Base-by-base conservation (phyloP, 2,113 vertebrate genomes). In the Thamnaconus septentrionalis region DNA sequence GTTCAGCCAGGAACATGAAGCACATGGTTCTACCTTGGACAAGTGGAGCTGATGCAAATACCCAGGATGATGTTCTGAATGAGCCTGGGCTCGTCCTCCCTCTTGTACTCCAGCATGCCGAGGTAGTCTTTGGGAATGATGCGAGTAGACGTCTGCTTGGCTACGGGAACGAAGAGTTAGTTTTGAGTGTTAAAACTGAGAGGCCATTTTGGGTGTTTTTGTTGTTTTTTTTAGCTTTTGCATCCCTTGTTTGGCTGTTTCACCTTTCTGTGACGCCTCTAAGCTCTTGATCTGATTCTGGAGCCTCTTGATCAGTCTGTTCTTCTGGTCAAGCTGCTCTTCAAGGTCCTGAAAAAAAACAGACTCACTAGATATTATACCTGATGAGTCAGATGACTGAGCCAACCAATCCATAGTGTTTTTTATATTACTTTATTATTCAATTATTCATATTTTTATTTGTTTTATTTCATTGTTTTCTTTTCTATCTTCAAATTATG, bases 91-190 rank as follows among this genome's bases (percentile, higher is more conserved):
- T 98, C 94, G 0, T 99, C 94, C 50, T 97, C 94, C 62, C 78
- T 91, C 76, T 85, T 93, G 89, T 94, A 98, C 66, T 98, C 94
- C 92, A 99, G 85, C 96, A 99, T 99, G 68, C 97, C 97, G 4
- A 96, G 76, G 75, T 94, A 96, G 45, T 98, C 95, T 65, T 91
- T 96, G 18, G 92, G 82, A 51, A 79, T 76, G 4, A 79, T 0
- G 1, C 77, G 55, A 78, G 82, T 0, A 45, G 85, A 75, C 8
- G 73, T 83, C 69, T 93, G 90, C 65, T 74, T 91, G 12, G 82
- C 96, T 98, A 82, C 41, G 53, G 51, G 41, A 59, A 62, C 73
- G 41, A 66, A 6, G 55, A 50, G 1, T 60, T 8, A 42, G 5
- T 41, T 1, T 42, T 64, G 5, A 73, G 68, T 1, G 41, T 6